These are phyloP conservation scores for Vireo griseus DNA, from an alignment of 2,797 vertebrate genomes.

Conservation along the genomic window DNA sequence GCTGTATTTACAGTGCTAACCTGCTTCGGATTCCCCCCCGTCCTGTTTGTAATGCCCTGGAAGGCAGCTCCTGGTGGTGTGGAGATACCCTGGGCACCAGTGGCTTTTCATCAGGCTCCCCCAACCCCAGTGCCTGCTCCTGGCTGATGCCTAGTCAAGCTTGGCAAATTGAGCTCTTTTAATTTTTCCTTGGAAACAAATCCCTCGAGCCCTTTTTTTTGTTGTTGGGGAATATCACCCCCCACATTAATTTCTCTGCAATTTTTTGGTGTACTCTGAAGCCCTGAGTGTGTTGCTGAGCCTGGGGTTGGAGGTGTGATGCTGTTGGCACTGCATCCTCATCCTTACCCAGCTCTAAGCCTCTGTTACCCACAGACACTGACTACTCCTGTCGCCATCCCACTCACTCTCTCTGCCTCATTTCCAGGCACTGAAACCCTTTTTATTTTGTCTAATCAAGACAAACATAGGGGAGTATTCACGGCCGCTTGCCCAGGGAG, in stretches of 20 bases:
- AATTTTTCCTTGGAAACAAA: constrained; percentile 18
- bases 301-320: not conserved
- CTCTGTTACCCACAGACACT: not conserved
- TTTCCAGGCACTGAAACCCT: not conserved
- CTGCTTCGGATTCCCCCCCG: not conserved
- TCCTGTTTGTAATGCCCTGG: not conserved
- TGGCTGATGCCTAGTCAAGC: not conserved
- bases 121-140: not conserved
- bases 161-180: constrained; percentile 1
- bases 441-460: not conserved
- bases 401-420: not conserved
- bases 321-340: not conserved
- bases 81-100: not conserved
- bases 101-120: not conserved
- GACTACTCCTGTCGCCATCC: not conserved
- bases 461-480: constrained; percentile 33
- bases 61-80: not conserved
- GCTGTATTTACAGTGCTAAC: not conserved
- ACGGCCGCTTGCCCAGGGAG: not conserved
- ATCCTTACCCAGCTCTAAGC: not conserved
- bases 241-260: not conserved
- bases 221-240: not conserved
- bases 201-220: not conserved
- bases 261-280: not conserved
- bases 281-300: not conserved